A percentile compares a stretch with the other conserved stretches of the same genome.
Conservation (phyloP, 2,797 vertebrate genomes). For the Pangasius krempfi region DNA sequence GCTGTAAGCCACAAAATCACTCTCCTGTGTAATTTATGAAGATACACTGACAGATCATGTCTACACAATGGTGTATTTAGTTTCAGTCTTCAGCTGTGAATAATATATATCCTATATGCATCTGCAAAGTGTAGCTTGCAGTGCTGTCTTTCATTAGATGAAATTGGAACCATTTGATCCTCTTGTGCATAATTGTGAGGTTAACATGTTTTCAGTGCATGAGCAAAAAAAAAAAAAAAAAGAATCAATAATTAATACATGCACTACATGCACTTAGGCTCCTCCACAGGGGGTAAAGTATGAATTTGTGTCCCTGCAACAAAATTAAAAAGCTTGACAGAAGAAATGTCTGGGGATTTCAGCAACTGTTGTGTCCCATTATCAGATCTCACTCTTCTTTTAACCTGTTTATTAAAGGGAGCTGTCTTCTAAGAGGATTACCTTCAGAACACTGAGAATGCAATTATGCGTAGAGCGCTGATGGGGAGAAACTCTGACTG, state of each 20-base stretch:
- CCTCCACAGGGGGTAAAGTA: constrained; percentile 78
- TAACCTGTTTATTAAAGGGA: constrained; percentile 91
- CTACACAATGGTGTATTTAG: constrained; percentile 57
- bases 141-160: constrained; percentile 63
- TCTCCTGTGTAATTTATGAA: constrained; percentile 62
- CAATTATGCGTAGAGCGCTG: constrained; percentile 64
- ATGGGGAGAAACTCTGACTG: constrained; percentile 18
- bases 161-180: constrained; percentile 77
- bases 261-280: constrained; percentile 89
- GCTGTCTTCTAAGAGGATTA: constrained; percentile 85
- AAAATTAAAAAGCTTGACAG: constrained; percentile 88
- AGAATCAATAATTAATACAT: constrained; percentile 97
- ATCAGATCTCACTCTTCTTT: constrained; percentile 81
- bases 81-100: constrained; percentile 69
- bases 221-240: constrained; percentile 46
- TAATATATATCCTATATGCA: constrained; percentile 71
- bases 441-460: constrained; percentile 81
- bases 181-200: constrained; percentile 88
- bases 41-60: constrained; percentile 55
- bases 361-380: constrained; percentile 87
- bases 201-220: constrained; percentile 82
- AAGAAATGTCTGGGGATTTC: constrained; percentile 82
- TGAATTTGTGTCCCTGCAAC: constrained; percentile 84
- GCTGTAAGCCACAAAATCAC: constrained; percentile 64
- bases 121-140: background rate